Evolutionary conservation across 2,797 vertebrate genomes (phyloP), one percentile per base, ranked within the genome.

Genomic region (Jordanella pulchra): DNA sequence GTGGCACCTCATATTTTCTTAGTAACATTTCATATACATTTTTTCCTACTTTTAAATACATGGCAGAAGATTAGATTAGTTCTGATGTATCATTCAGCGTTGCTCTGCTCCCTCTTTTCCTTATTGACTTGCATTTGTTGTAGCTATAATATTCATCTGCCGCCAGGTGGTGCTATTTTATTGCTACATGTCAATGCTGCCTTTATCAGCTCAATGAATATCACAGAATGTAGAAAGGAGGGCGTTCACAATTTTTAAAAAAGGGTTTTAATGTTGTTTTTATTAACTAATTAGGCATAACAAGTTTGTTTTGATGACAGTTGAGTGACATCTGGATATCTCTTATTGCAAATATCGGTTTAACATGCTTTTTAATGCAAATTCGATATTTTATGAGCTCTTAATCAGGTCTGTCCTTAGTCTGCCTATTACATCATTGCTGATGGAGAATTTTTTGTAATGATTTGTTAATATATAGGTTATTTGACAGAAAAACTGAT

Each of bases 121-220:
- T 39, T 23, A 21, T 30, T 39, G 23, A 11, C 32, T 61, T 61
- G 14, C 21, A 15, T 21, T 21, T 18, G 35, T 14, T 18, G 2
- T n/a, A 56, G 21, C 14, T 17, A 17, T 64, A 1, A 32, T 5
- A 28, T 23, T 71, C 3, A 11, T 5, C 11, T 4, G 72, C 39
- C 68, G 42, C 39, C n/a, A 63, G 67, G 15, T 75, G 77, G 48
- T 12, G 35, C 13, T 72, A 58, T 54, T 48, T 21, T 48, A 17
- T 48, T 48, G 18, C 47, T 17, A 18, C 15, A 48, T 48, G 3
- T 18, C 3, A 48, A 21, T 17, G 4, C 47, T 48, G 45, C 17
- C 47, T 6, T 48, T 17, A 18, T 21, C 15, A 48, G 23, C 21
- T 14, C 21, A 13, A 23, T 35, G 7, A 32, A 4, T 21, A 32